phyloP scores from a whole-genome alignment of 2,888 invertebrate species.

The Noctua comes region DNA sequence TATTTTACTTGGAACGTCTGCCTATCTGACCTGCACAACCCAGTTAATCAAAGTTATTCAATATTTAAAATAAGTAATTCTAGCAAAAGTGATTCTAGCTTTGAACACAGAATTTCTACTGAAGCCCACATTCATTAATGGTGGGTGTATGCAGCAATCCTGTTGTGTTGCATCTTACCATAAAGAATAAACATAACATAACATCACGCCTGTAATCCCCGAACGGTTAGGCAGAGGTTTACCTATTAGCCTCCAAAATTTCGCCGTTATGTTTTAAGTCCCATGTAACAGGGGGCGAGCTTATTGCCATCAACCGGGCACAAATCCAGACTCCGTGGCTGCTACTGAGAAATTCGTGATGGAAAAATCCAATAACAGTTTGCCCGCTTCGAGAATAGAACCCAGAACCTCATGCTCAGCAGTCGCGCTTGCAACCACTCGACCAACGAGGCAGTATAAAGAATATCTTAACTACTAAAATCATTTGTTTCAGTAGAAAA shows the following conservation, averaged over 20 bases:
- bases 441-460: not conserved
- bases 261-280: not conserved
- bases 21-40: not conserved
- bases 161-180: no score
- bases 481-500: not conserved
- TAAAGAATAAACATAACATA: not conserved
- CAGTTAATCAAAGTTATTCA: not conserved
- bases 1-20: not conserved
- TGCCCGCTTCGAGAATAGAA: not conserved
- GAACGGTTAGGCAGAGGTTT: not conserved
- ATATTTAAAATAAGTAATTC: not conserved
- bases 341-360: not conserved
- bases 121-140: not conserved
- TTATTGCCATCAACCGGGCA: no score
- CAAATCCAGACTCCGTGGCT: no score
- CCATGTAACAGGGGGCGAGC: no score
- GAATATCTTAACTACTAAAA: not conserved
- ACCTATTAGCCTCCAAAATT: not conserved
- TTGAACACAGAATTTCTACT: not conserved
- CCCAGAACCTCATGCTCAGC: not conserved
- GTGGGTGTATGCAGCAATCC: no score
- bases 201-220: not conserved
- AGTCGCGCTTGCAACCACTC: not conserved
- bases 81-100: not conserved
- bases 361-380: not conserved